Evolutionary conservation across 2,113 vertebrate species (phyloP).

Genomic region (Phrynosoma blainvillii): DNA sequence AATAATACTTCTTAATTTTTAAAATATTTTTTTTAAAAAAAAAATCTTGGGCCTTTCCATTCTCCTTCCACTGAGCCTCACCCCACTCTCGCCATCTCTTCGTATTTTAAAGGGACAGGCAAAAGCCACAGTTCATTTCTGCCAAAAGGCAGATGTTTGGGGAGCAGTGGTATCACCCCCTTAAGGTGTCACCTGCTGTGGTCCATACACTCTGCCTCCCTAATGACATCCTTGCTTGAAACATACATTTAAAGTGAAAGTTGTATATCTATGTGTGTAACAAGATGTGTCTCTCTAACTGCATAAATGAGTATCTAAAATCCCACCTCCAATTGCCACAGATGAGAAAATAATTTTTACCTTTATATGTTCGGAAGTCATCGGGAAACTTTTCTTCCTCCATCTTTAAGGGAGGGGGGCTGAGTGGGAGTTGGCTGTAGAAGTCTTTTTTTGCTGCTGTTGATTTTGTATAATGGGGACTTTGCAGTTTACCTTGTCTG

Average conservation of each 20-base stretch:
- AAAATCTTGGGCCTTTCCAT: too few species aligned
- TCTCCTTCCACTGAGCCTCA: too few species aligned
- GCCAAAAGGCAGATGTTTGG: too few species aligned
- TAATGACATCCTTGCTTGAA: background rate
- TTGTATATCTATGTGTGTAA: background rate
- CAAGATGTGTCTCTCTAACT: background rate
- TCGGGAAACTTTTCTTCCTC: slow-evolving; percentile 6
- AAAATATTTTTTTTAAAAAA: too few species aligned
- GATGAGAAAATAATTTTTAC: background rate
- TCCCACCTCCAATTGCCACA: background rate
- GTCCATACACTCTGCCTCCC: too few species aligned
- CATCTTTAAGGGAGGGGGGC: background rate
- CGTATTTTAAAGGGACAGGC: too few species aligned
- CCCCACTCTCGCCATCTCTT: too few species aligned
- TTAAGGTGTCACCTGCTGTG: too few species aligned
- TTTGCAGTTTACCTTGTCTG: background rate
- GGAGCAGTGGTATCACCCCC: too few species aligned
- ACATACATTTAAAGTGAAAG: background rate
- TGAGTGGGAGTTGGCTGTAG: background rate
- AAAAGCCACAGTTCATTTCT: too few species aligned
- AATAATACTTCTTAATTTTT: too few species aligned
- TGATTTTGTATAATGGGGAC: background rate
- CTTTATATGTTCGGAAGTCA: slow-evolving; percentile 4
- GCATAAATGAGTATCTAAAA: background rate
- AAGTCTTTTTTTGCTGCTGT: background rate